A percentile compares a stretch with the other conserved stretches of the same genome.
Conservation (phyloP, 2,888 invertebrate species). For the Conchocele bisecta region DNA sequence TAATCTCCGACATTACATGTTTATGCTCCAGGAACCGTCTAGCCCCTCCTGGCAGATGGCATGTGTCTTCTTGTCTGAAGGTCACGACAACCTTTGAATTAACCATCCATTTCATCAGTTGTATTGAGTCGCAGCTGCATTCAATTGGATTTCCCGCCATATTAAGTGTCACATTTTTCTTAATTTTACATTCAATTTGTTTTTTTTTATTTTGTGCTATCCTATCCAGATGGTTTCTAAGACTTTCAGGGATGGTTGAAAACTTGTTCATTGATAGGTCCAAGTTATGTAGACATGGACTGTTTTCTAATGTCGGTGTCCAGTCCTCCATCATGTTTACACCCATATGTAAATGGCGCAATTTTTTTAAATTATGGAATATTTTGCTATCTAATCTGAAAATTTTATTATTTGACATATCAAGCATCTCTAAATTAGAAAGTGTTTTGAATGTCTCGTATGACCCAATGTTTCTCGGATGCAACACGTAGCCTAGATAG, state of each 20-base stretch:
- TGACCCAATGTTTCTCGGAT: background rate
- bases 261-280: constrained; percentile 22
- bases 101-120: constrained; percentile 47
- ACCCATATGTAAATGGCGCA: constrained; percentile 20
- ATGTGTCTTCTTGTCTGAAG: background rate
- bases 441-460: constrained; percentile 2
- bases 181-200: background rate
- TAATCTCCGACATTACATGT: background rate
- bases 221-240: constrained; percentile 13
- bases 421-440: constrained; percentile 8
- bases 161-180: constrained; percentile 1
- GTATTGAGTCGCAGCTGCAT: constrained; percentile 37
- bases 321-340: constrained; percentile 11
- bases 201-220: background rate
- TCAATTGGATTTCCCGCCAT: constrained; percentile 34
- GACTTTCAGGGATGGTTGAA: constrained; percentile 1
- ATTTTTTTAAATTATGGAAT: constrained; percentile 17
- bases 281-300: background rate
- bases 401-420: constrained; percentile 29
- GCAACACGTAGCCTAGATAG: constrained; percentile 15
- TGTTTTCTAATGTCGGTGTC: background rate
- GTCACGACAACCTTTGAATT: background rate
- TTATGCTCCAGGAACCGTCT: background rate
- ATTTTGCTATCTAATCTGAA: background rate
- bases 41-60: constrained; percentile 1